These are phyloP conservation scores for Sebastes wilsoni DNA, from an alignment of 2,797 vertebrate genomes.

Conservation along the genomic window DNA sequence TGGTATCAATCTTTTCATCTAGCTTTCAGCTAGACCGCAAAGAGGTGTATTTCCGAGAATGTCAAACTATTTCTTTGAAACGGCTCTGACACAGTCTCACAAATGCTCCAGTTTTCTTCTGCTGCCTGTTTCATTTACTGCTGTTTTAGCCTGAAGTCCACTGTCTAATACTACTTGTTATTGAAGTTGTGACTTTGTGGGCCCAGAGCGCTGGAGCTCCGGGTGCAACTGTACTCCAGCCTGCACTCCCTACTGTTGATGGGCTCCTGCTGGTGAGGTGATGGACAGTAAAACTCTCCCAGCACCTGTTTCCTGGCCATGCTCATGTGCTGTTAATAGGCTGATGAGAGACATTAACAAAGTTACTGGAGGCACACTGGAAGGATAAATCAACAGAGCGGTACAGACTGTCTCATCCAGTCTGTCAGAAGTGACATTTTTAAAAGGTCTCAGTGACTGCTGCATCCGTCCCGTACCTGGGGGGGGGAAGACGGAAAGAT, in stretches of 20 bases:
- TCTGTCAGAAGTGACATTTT: constrained; percentile 66
- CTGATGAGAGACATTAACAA: constrained; percentile 80
- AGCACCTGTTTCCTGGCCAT: constrained; percentile 77
- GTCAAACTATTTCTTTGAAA: not conserved
- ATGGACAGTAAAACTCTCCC: constrained; percentile 73
- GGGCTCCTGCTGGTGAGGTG: constrained; percentile 62
- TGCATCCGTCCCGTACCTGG: constrained; percentile 49
- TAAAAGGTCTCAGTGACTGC: constrained; percentile 60
- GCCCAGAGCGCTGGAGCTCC: not conserved
- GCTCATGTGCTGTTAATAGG: constrained; percentile 77
- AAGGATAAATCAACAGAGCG: constrained; percentile 75
- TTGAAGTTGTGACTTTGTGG: constrained; percentile 21
- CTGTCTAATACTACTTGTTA: not conserved
- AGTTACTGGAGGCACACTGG: constrained; percentile 62
- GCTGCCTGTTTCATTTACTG: not conserved
- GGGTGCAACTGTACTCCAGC: constrained; percentile 3
- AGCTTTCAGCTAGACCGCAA: not conserved
- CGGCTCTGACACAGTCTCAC: not conserved
- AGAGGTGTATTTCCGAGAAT: not conserved
- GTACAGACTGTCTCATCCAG: constrained; percentile 55
- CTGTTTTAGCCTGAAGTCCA: not conserved
- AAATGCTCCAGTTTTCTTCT: not conserved
- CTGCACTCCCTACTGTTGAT: constrained; percentile 38
- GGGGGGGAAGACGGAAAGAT: constrained; percentile 47
- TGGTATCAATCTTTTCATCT: not conserved